Conservation (phyloP, 2,797 vertebrate species). For the Sebastes vulpes region DNA sequence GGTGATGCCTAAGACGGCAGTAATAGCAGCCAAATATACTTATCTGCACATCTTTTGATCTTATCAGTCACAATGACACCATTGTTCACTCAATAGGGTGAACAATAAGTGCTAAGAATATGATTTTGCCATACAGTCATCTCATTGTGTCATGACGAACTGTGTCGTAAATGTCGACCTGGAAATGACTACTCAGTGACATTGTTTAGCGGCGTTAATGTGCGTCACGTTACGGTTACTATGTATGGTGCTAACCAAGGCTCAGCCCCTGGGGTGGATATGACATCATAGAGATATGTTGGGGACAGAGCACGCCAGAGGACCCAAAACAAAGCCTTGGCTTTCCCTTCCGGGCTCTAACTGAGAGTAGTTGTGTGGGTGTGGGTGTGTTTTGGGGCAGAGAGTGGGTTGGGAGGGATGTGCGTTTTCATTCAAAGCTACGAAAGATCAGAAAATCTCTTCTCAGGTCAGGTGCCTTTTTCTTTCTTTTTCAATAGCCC, state of each 20-base stretch:
- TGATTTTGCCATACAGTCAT: constrained; percentile 7
- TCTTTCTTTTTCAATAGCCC: constrained; percentile 7
- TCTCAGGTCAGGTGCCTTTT: constrained; percentile 25
- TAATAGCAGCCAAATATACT: background rate
- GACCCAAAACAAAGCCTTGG: constrained; percentile 33
- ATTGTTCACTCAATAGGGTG: constrained; percentile 29
- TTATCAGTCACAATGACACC: background rate
- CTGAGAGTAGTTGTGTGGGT: background rate
- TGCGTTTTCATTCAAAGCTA: constrained; percentile 3
- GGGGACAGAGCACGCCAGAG: constrained; percentile 12
- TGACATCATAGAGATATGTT: constrained; percentile 44
- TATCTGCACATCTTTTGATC: background rate
- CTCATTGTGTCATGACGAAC: constrained; percentile 42
- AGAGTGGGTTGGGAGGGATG: background rate
- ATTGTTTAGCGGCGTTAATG: constrained; percentile 45
- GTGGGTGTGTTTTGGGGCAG: background rate
- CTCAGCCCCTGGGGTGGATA: constrained; percentile 8
- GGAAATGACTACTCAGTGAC: constrained; percentile 48
- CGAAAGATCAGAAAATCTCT: constrained; percentile 11
- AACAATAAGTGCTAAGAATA: constrained; percentile 37
- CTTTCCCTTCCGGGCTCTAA: constrained; percentile 12
- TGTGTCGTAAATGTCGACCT: constrained; percentile 50
- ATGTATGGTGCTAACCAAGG: constrained; percentile 25
- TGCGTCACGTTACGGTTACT: constrained; percentile 32
- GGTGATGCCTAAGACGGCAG: background rate